Evolutionary conservation across 64 coral and sea anemone genomes (phyloP).

Genomic region (Cladopsammia gracilis): DNA sequence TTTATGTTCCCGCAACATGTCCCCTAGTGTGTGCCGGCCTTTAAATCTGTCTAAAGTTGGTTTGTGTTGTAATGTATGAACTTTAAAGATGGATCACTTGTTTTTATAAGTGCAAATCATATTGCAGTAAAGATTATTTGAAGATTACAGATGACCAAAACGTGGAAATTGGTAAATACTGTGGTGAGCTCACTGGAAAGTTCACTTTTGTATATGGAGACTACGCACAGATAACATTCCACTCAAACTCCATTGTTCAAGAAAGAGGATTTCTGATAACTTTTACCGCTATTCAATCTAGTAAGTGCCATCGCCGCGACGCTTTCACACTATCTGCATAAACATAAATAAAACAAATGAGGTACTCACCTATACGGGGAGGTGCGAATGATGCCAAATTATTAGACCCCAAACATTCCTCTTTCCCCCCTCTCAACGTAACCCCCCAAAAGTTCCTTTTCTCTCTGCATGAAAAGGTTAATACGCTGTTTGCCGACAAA

Average conservation of each 20-base stretch:
- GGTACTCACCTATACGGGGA: too few species aligned
- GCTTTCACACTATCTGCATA: not conserved
- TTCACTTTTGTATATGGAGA: not conserved
- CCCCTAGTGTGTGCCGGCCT: too few species aligned
- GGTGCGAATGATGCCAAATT: too few species aligned
- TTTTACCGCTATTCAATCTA: not conserved
- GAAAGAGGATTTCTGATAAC: not conserved
- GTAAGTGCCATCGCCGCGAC: not conserved
- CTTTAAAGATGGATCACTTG: not conserved
- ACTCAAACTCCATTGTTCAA: not conserved
- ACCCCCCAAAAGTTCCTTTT: too few species aligned
- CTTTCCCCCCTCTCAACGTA: too few species aligned
- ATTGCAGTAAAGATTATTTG: not conserved
- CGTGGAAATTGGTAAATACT: not conserved
- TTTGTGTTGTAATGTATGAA: too few species aligned
- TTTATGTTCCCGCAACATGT: too few species aligned
- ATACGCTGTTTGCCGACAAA: too few species aligned
- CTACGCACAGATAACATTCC: not conserved
- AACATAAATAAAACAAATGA: too few species aligned
- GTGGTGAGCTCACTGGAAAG: not conserved
- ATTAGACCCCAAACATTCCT: too few species aligned
- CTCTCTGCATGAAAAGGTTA: too few species aligned
- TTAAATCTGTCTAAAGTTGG: too few species aligned
- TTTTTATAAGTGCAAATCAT: not conserved
- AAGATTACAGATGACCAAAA: not conserved